Base-by-base conservation (phyloP, 2,797 vertebrate genomes). In the Graptemys geographica region DNA sequence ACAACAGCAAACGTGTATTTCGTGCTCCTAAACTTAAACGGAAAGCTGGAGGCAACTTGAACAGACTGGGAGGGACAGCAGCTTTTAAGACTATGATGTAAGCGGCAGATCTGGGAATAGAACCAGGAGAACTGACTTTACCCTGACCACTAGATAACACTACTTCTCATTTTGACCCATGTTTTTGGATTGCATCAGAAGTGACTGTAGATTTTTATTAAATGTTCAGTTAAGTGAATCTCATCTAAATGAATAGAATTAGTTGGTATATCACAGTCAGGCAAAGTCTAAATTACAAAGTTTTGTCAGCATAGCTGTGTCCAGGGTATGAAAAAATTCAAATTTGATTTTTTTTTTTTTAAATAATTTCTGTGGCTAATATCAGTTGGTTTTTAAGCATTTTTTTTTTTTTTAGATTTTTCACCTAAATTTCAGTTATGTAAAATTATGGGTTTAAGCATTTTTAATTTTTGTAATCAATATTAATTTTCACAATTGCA, bases 141-240 rank as follows among this genome's bases (percentile, higher is more conserved):
- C 19, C 88, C 79, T 95, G 94, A 84, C 85, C 49, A 4, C 81
- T 31, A 78, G 18, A 37, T 94, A n/a, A 85, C 89, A 88, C 44
- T 55, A 81, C 72, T 81, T 79, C 51, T 89, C 92, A 41, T 72
- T 72, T 72, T 41, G 69, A 72, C 15, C 1, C 11, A 9, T 41
- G n/a, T 6, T 41, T 10, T 37, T 11, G 69, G 5, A 19, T 41
- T 72, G 8, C 37, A 72, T 72, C n/a, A 41, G n/a, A 11, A 72
- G 37, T 72, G n/a, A 72, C 37, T 72, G 62, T 65, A 72, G 69
- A 72, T 37, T 72, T 72, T 72, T 72, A 37, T 72, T 41, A 72
- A 37, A 23, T 69, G 65, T 19, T 55, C n/a, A 25, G 37, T 72
- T 72, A 41, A 72, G 5, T 23, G 19, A 23, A 41, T 72, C 69